Percentiles rank a stretch among this genome's conserved stretches.
phyloP scores from a whole-genome alignment of 2,797 vertebrate species.

The Galagoides demidoff region DNA sequence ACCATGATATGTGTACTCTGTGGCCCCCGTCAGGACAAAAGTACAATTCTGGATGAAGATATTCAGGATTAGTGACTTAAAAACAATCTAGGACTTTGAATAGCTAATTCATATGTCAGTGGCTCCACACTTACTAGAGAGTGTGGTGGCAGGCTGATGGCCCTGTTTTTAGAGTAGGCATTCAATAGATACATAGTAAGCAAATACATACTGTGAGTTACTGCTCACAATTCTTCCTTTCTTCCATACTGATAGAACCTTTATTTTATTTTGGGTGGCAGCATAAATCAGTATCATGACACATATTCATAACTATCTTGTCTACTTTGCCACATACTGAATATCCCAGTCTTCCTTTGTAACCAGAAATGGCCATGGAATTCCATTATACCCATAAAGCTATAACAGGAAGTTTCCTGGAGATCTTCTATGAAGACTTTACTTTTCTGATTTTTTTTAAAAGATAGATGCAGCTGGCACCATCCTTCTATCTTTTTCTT shows the following conservation, averaged over 20 bases:
- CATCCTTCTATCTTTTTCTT: background rate
- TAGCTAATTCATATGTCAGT: constrained; percentile 38
- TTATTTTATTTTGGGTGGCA: constrained; percentile 47
- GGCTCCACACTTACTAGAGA: background rate
- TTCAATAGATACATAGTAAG: constrained; percentile 9
- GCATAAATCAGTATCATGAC: background rate
- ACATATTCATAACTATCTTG: background rate
- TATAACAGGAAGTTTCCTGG: background rate
- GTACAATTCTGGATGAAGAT: background rate
- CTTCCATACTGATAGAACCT: constrained; percentile 4
- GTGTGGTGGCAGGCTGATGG: background rate
- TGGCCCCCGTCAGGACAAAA: constrained; percentile 26
- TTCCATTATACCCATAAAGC: background rate
- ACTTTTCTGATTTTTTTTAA: background rate
- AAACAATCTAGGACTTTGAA: constrained; percentile 58
- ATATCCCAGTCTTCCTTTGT: constrained; percentile 9
- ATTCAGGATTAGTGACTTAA: constrained; percentile 30
- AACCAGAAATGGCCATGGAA: background rate
- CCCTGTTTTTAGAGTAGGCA: background rate
- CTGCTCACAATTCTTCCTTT: background rate
- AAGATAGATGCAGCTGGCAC: background rate
- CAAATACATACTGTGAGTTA: constrained; percentile 16
- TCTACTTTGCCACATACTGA: constrained; percentile 23
- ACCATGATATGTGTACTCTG: background rate
- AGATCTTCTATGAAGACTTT: background rate